These are phyloP conservation scores for Hydropotes inermis DNA, from an alignment of 2,113 vertebrate species.

Conservation along the genomic window DNA sequence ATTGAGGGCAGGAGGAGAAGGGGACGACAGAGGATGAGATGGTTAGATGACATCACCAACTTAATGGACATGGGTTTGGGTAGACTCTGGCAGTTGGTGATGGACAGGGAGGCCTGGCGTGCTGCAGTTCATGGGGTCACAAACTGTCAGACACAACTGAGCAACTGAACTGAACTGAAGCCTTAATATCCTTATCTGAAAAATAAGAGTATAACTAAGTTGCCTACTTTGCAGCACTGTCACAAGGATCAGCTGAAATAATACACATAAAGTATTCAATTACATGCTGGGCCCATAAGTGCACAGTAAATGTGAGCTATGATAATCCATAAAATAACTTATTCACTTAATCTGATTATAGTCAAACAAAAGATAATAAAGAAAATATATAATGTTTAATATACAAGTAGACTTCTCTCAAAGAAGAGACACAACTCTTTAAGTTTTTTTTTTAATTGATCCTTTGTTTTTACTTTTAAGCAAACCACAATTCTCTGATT, in stretches of 20 bases:
- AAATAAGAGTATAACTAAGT: background rate
- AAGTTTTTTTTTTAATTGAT: background rate
- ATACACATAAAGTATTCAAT: background rate
- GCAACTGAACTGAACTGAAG: background rate
- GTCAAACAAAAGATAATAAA: background rate
- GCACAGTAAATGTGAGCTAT: background rate
- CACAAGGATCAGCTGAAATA: background rate
- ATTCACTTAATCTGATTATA: background rate
- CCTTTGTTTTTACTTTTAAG: constrained; percentile 2
- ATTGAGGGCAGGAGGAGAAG: too few species aligned
- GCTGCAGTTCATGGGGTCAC: background rate
- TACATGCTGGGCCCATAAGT: background rate
- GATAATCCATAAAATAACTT: background rate
- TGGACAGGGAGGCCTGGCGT: too few species aligned
- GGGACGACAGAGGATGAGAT: too few species aligned
- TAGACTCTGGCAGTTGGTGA: too few species aligned
- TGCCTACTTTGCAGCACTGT: background rate
- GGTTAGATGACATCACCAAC: too few species aligned
- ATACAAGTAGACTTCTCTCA: background rate
- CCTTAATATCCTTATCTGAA: background rate
- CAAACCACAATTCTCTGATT: background rate
- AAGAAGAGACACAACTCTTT: background rate
- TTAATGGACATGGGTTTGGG: too few species aligned
- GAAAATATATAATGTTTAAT: background rate
- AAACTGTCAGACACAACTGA: background rate